Evolutionary conservation across 2,888 invertebrate species (phyloP).

Genomic region (Philhelius pedissequus): DNA sequence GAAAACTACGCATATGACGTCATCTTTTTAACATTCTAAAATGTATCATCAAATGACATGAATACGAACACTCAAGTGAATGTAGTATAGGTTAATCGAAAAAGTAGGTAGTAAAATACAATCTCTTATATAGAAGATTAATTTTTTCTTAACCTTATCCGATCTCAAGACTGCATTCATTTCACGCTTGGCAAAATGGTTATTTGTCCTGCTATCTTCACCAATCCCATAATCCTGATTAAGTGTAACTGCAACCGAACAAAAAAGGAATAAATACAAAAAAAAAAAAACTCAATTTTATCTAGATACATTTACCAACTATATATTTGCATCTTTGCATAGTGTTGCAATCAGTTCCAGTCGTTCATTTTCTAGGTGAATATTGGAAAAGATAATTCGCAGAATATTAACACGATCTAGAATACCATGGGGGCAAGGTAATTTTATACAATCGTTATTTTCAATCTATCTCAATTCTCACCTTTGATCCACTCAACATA

Average conservation of each 20-base stretch:
- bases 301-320: background rate
- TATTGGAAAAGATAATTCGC: slow-evolving; percentile 54
- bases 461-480: slow-evolving; percentile 65
- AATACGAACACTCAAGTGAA: background rate
- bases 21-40: background rate
- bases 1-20: too few relatives aligned
- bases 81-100: background rate
- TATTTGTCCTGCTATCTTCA: slow-evolving; percentile 18
- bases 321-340: background rate
- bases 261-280: too few relatives aligned
- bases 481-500: slow-evolving; percentile 65
- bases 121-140: background rate
- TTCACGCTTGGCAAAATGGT: background rate
- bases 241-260: slow-evolving; percentile 15
- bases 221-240: slow-evolving; percentile 24
- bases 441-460: slow-evolving; percentile 51
- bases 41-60: background rate
- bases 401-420: slow-evolving; percentile 65
- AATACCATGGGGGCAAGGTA: slow-evolving; percentile 40
- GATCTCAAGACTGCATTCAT: background rate
- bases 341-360: slow-evolving; percentile 41
- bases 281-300: background rate
- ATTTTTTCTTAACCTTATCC: background rate
- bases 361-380: slow-evolving; percentile 41
- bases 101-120: background rate